phyloP scores from a whole-genome alignment of 2,113 vertebrate genomes.

The Ictalurus furcatus region DNA sequence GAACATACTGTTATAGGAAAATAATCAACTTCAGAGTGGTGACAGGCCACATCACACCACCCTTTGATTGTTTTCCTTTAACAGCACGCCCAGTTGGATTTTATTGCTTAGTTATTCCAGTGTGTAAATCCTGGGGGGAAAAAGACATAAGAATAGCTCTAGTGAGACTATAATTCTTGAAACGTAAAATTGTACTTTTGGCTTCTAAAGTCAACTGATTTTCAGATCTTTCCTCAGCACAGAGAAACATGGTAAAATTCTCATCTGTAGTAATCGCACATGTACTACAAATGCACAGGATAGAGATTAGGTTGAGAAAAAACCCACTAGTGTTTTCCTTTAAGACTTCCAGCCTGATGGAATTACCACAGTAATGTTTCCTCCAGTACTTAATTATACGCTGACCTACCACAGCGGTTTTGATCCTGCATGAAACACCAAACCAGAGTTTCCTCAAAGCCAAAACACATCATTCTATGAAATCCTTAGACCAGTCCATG shows the following conservation, averaged over 20 bases:
- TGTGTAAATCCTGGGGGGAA: not conserved
- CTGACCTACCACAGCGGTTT: slow-evolving; percentile 22
- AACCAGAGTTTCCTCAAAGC: slow-evolving; percentile 1
- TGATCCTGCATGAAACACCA: slow-evolving; percentile 14
- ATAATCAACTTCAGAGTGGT: not conserved
- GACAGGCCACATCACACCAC: not conserved
- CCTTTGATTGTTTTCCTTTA: not conserved
- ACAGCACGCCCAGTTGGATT: not conserved
- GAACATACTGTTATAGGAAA: not conserved
- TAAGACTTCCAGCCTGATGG: slow-evolving; percentile 46
- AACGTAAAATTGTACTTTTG: slow-evolving; percentile 4
- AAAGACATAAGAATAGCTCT: not conserved
- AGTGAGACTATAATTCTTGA: not conserved
- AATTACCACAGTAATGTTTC: slow-evolving; percentile 54
- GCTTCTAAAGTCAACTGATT: not conserved
- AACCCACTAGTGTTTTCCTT: not conserved
- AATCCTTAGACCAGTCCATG: not conserved
- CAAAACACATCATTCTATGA: not conserved
- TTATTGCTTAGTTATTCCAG: not conserved
- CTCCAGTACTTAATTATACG: slow-evolving; percentile 51
- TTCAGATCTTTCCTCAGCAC: not conserved
- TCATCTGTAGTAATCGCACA: not conserved
- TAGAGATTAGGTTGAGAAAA: not conserved
- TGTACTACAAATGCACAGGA: not conserved
- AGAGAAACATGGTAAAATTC: not conserved